Evolutionary conservation across 2,888 invertebrate genomes (phyloP), one percentile per base, ranked within the genome.

Genomic region (Timandra comae): DNA sequence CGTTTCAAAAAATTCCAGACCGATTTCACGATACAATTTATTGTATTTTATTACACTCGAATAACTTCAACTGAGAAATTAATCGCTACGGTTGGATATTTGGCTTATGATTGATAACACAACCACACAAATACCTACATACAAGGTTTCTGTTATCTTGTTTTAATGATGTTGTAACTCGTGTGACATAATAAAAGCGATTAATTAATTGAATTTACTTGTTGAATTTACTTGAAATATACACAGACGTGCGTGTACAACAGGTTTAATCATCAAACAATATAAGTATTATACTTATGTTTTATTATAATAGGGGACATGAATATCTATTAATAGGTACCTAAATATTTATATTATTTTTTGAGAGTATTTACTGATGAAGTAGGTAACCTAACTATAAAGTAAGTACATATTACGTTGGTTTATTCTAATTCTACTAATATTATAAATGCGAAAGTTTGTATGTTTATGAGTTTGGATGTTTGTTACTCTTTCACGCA

Each of bases 11-110:
- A 58, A 59, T 56, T 59, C 59, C 46, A 52, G 39, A 47, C 50
- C 61, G 56, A 60, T 65, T 67, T 63, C 66, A 70, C 63, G 66
- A 62, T 70, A 69, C 56, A 56, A 51, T 59, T 32, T 55, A 50
- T 41, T 43, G 37, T 60, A 54, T 52, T 59, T 57, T 56, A 63
- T 58, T 55, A 52, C 52, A 42, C 44, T 36, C 42, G 24, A 10
- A 16, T 16, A 40, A 27, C 39, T 33, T 38, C 32, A 46, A 35
- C 31, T 44, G 49, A 55, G 43, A 50, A 54, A 53, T 55, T 56
- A 67, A 56, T 66, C 49, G 42, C 48, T 50, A 45, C 44, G 44
- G 45, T 56, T 30, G 37, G 27, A 31, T 48, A 44, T 51, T 52
- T 52, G 30, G 32, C 43, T 46, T 54, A 41, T 43, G 52, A 49